Conservation (phyloP, 2,113 vertebrate genomes). For the Spermophilus dauricus region DNA sequence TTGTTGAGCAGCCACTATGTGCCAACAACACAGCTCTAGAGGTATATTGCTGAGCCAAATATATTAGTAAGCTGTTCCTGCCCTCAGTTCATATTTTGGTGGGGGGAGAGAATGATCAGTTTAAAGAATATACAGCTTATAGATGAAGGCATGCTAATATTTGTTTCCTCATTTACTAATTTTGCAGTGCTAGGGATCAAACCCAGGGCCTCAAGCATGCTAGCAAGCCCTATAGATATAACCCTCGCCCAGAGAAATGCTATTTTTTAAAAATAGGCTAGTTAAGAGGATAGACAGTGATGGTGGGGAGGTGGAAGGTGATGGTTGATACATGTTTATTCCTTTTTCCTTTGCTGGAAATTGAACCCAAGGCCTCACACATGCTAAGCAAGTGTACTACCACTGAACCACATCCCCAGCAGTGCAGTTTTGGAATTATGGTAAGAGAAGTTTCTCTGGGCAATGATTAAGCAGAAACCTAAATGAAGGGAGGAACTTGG, state of each 20-base stretch:
- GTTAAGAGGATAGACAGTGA: neutral
- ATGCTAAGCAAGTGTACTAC: neutral
- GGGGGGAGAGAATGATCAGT: neutral
- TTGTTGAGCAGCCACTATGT: neutral
- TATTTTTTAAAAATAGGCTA: neutral
- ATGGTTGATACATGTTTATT: neutral
- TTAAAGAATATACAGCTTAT: neutral
- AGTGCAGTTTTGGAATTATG: neutral
- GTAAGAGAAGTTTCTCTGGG: neutral
- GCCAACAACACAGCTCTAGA: neutral
- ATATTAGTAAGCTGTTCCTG: neutral
- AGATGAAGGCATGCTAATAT: neutral
- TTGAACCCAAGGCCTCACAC: neutral
- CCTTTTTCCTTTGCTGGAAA: neutral
- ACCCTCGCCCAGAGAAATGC: neutral
- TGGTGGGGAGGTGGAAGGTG: neutral
- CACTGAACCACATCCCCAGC: neutral
- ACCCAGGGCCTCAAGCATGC: neutral
- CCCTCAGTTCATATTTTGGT: neutral
- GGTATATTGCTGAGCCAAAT: neutral
- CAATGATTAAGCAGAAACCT: neutral
- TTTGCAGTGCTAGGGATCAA: neutral
- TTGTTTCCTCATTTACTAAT: neutral
- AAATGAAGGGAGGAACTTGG: neutral
- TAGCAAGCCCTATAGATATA: neutral